These are phyloP conservation scores for Enteromius thamalakanensis DNA, from an alignment of 2,797 vertebrate genomes.

Conservation along the genomic window DNA sequence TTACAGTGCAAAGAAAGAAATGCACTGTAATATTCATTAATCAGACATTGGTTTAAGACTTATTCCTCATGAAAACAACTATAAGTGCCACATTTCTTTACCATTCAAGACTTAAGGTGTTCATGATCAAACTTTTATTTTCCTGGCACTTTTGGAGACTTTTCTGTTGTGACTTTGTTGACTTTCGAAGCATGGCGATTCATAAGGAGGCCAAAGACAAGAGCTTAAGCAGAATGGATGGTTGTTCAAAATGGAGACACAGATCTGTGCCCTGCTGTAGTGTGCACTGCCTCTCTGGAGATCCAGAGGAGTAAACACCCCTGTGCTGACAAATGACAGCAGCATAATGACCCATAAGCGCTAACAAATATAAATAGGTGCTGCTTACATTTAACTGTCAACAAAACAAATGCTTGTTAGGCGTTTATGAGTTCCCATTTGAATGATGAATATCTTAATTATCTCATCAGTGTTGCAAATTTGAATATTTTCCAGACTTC, in stretches of 20 bases:
- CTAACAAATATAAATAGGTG: conserved; percentile 81
- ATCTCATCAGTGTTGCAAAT: conserved; percentile 76
- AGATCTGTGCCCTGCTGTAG: conserved; percentile 52
- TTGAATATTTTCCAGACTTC: conserved; percentile 55
- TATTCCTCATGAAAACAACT: not conserved
- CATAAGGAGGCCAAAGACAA: conserved; percentile 52
- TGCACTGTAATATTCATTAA: not conserved
- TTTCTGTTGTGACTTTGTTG: not conserved
- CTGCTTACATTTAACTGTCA: conserved; percentile 77
- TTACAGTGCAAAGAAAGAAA: not conserved
- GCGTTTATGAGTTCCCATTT: conserved; percentile 76
- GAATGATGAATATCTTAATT: conserved; percentile 82
- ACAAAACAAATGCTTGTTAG: conserved; percentile 82
- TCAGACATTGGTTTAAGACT: not conserved
- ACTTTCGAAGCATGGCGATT: conserved; percentile 6
- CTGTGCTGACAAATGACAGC: conserved; percentile 71
- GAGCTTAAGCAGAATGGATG: conserved; percentile 58
- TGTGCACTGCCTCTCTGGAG: conserved; percentile 50
- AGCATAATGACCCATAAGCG: conserved; percentile 74
- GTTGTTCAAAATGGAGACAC: conserved; percentile 53
- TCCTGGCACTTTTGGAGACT: not conserved
- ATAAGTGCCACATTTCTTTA: not conserved
- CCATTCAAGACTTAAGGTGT: not conserved
- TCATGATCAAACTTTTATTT: conserved; percentile 2
- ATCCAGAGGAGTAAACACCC: conserved; percentile 58